Evolutionary conservation across 2,797 vertebrate species (phyloP).

Genomic region (Cyprinodon diabolis): DNA sequence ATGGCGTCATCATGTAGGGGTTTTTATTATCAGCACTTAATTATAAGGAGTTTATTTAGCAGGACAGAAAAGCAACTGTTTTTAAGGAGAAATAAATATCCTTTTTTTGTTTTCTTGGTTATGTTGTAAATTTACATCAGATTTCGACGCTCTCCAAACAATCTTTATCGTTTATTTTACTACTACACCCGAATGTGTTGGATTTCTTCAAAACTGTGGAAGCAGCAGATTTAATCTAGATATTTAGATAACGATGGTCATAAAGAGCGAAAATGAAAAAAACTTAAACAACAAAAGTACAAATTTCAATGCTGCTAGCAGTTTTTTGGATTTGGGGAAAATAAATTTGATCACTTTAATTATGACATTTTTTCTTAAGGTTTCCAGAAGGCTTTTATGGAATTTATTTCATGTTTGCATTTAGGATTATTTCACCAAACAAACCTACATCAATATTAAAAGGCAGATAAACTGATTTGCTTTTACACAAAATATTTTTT

Average conservation of each 20-base stretch:
- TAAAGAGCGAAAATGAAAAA: neutral
- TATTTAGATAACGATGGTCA: neutral
- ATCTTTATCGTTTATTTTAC: neutral
- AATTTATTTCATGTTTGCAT: neutral
- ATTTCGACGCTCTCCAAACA: neutral
- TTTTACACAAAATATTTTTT: conserved; percentile 2
- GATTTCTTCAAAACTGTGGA: too few species aligned
- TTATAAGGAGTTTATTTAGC: conserved; percentile 24
- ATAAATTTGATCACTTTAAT: too few species aligned
- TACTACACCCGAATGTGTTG: too few species aligned
- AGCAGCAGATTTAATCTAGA: neutral
- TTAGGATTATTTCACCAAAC: neutral
- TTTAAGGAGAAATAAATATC: neutral
- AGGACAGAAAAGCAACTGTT: neutral
- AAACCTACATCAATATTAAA: neutral
- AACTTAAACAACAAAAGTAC: neutral
- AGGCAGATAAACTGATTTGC: neutral
- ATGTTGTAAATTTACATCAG: too few species aligned
- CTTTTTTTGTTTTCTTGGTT: neutral
- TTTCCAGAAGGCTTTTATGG: too few species aligned
- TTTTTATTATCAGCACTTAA: conserved; percentile 47
- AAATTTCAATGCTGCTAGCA: neutral
- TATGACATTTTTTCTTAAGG: too few species aligned
- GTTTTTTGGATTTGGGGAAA: too few species aligned
- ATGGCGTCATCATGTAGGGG: conserved; percentile 49